Percentiles rank a stretch among this genome's conserved stretches.
These are phyloP conservation scores for Saccopteryx leptura DNA, from an alignment of 2,113 vertebrate species.

Conservation along the genomic window DNA sequence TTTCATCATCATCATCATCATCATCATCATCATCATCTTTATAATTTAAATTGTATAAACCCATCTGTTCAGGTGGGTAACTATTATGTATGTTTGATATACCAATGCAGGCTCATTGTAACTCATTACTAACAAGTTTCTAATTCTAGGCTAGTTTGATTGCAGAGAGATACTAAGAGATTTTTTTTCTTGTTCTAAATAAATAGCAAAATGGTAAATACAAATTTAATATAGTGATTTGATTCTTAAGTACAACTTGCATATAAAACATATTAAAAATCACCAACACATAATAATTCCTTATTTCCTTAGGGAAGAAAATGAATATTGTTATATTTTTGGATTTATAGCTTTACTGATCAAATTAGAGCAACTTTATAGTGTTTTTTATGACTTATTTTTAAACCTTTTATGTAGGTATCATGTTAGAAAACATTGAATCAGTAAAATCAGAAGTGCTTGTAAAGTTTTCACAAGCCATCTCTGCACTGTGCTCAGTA, in stretches of 20 bases:
- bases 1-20: neutral
- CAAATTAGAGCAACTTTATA: neutral
- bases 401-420: neutral
- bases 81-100: neutral
- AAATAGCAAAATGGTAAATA: neutral
- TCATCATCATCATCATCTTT: neutral
- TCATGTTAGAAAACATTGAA: neutral
- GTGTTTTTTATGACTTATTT: neutral
- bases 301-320: neutral
- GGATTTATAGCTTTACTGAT: neutral
- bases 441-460: neutral
- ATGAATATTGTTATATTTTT: neutral
- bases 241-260: slow-evolving; percentile 1
- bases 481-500: neutral
- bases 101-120: neutral
- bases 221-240: neutral
- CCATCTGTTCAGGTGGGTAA: neutral
- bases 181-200: neutral
- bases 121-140: neutral
- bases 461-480: neutral
- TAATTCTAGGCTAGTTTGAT: neutral
- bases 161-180: neutral
- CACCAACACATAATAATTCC: neutral
- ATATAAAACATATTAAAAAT: neutral
- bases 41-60: neutral